These are phyloP conservation scores for Condylostylus longicornis DNA, from an alignment of 1,140 invertebrate genomes.

Conservation along the genomic window DNA sequence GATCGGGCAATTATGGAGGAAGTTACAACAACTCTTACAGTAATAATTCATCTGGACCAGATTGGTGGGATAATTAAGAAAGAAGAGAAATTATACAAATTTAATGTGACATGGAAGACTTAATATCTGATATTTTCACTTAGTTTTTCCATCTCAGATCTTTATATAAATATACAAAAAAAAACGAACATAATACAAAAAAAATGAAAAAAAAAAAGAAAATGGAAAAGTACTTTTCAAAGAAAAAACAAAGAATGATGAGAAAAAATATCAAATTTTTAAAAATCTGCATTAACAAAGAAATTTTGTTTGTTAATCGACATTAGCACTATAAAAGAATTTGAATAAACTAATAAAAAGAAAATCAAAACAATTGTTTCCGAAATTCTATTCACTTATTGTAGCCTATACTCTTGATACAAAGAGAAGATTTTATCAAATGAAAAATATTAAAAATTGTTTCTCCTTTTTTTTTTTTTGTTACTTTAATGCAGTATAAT, in stretches of 20 bases:
- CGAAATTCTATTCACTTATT: too few relatives aligned
- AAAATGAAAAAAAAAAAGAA: neutral
- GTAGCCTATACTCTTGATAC: too few relatives aligned
- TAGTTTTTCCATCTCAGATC: too few relatives aligned
- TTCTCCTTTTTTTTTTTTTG: too few relatives aligned
- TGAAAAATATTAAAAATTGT: too few relatives aligned
- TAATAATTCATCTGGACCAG: constrained; percentile 16
- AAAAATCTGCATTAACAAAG: neutral
- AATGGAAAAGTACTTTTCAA: neutral
- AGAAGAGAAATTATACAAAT: constrained; percentile 8
- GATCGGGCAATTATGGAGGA: constrained; percentile 21
- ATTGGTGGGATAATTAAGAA: constrained; percentile 31
- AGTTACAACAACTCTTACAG: constrained; percentile 15
- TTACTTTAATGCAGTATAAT: too few relatives aligned
- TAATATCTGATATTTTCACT: neutral
- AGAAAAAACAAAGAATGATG: neutral
- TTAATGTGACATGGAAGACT: neutral
- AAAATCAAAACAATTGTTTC: too few relatives aligned
- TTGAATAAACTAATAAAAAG: too few relatives aligned
- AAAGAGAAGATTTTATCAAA: too few relatives aligned
- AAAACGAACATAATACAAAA: neutral
- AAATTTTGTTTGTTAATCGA: too few relatives aligned
- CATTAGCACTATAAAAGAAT: too few relatives aligned
- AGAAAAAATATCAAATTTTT: neutral
- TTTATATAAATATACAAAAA: neutral